Conservation (phyloP, 2,113 vertebrate species). For the Oryzias woworae region DNA sequence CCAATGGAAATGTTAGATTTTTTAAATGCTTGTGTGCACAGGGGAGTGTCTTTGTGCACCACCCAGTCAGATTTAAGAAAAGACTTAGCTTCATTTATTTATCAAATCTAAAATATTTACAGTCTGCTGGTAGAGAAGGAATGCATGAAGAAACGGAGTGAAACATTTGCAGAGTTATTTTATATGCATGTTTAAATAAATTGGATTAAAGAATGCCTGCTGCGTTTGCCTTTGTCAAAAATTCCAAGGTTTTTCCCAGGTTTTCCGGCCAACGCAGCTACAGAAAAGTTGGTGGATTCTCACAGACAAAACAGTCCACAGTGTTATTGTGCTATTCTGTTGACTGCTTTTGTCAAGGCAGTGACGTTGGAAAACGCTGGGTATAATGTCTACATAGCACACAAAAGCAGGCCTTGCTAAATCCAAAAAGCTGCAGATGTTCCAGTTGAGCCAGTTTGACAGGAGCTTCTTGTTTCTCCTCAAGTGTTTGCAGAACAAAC, state of each 20-base stretch:
- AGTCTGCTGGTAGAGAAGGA: conserved; percentile 59
- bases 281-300: conserved; percentile 16
- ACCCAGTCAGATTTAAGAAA: conserved; percentile 57
- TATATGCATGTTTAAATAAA: conserved; percentile 54
- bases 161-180: conserved; percentile 58
- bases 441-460: conserved; percentile 52
- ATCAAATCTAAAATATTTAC: conserved; percentile 75
- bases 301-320: conserved; percentile 43
- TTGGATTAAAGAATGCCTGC: conserved; percentile 53
- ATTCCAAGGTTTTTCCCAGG: conserved; percentile 45
- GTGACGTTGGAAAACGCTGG: conserved; percentile 22
- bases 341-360: conserved; percentile 20
- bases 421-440: conserved; percentile 18
- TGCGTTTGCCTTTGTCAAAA: conserved; percentile 53
- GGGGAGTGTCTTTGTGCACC: conserved; percentile 32
- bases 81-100: conserved; percentile 76
- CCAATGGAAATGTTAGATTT: conserved; percentile 26
- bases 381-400: conserved; percentile 14
- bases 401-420: neutral
- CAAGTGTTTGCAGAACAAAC: conserved; percentile 11
- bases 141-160: conserved; percentile 59
- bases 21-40: conserved; percentile 44
- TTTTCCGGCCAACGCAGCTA: conserved; percentile 45
- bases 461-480: conserved; percentile 16
- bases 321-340: conserved; percentile 29